phyloP scores from a whole-genome alignment of 2,888 invertebrate species.

The Amiota communis region DNA sequence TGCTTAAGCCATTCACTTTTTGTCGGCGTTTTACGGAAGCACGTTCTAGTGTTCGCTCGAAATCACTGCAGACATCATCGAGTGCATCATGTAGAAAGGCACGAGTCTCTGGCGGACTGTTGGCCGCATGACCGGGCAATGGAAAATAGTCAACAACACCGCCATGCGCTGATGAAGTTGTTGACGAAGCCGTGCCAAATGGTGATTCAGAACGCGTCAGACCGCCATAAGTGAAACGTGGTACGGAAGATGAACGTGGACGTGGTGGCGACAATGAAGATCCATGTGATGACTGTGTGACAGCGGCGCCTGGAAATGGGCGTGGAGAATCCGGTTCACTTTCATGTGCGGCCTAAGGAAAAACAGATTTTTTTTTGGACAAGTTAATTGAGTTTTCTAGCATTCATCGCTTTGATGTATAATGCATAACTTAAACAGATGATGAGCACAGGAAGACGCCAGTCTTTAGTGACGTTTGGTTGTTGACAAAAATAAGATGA shows the following conservation, averaged over 20 bases:
- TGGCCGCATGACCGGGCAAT: slow-evolving; percentile 45
- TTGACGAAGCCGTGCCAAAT: slow-evolving; percentile 67
- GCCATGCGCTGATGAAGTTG: slow-evolving; percentile 64
- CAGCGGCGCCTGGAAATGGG: slow-evolving; percentile 33
- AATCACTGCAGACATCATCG: slow-evolving; percentile 80
- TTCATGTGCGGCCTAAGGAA: slow-evolving; percentile 67
- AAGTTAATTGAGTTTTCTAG: slow-evolving; percentile 23
- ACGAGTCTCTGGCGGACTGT: slow-evolving; percentile 71
- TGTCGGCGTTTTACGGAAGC: slow-evolving; percentile 73
- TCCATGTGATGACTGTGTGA: slow-evolving; percentile 25
- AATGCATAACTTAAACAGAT: slow-evolving; percentile 24
- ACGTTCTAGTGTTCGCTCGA: slow-evolving; percentile 80
- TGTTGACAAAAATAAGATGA: slow-evolving; percentile 21
- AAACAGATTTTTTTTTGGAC: slow-evolving; percentile 10
- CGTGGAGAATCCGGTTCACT: slow-evolving; percentile 70
- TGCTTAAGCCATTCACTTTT: neutral
- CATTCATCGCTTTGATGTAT: slow-evolving; percentile 41
- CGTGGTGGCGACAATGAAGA: slow-evolving; percentile 34
- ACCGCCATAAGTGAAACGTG: slow-evolving; percentile 63
- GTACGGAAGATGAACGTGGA: slow-evolving; percentile 65
- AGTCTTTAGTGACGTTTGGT: neutral
- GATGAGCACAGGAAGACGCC: neutral
- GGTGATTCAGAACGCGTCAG: slow-evolving; percentile 64
- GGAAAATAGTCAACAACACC: slow-evolving; percentile 56
- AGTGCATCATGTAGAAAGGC: slow-evolving; percentile 74